Evolutionary conservation across 1,140 invertebrate species (phyloP), one percentile per base, ranked within the genome.

Genomic region (Drosophila chauvacae): DNA sequence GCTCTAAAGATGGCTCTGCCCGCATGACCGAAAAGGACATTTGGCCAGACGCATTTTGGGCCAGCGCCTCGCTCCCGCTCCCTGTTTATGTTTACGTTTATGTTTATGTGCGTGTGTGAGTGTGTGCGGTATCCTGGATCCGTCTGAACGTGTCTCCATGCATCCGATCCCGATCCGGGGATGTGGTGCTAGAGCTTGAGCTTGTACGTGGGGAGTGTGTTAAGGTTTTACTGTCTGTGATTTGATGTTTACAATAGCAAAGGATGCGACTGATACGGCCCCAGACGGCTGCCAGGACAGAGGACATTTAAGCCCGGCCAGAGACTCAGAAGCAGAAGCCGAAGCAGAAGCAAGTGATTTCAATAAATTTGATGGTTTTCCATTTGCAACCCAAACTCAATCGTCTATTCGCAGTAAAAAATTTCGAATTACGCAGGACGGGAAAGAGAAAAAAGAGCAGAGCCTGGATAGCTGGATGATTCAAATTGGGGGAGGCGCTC

Each of bases 301-400:
- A 56, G 53, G 53, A 71, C 82, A 77, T 62, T 62, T 63, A 66
- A 64, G 80, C 60, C 58, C 45, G 71, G 33, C 42, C 58, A 80
- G 58, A 45, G 58, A 48, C 66, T 61, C 72, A 50, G 48, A 30
- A 64, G 55, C 57, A 73, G 56, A 55, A 23, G 23, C 23, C 23
- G 48, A 35, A 64, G 53, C 57, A 73, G 50, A 55, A 76, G 82
- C 76, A 91, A 91, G 88, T 91, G 88, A 91, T 91, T 91, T 91
- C 88, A 91, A 91, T 91, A 91, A 91, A 91, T 91, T 91, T 91
- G 81, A 91, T 91, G 90, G 88, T 76, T 91, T 91, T 91, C 78
- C 81, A 91, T 91, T 91, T 91, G 90, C 90, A 91, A 83, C 82
- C 82, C 85, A 90, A 90, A 90, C 86, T 90, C 85, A 90, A 90